Percentiles rank a stretch among this genome's conserved stretches.
phyloP scores from a whole-genome alignment of 2,888 invertebrate genomes.

The Marronus borbonicus region DNA sequence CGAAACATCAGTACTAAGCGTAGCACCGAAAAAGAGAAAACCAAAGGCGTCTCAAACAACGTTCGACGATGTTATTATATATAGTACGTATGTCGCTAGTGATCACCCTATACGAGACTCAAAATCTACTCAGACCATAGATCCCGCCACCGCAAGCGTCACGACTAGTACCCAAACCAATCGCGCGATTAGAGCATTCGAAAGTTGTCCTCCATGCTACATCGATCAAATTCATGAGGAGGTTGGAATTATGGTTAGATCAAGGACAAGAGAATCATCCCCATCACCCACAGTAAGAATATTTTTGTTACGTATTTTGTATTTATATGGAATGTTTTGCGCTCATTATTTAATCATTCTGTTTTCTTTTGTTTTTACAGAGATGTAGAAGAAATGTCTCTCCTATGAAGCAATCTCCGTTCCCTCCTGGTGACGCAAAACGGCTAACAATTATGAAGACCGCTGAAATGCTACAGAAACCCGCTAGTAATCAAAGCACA shows the following conservation, averaged over 20 bases:
- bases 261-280: constrained; percentile 25
- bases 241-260: neutral
- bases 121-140: constrained; percentile 48
- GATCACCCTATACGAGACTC: constrained; percentile 35
- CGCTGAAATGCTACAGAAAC: constrained; percentile 18
- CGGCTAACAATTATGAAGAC: constrained; percentile 17
- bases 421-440: constrained; percentile 26
- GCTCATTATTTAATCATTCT: neutral
- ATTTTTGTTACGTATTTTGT: neutral
- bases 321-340: neutral
- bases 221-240: constrained; percentile 12
- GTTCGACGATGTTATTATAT: constrained; percentile 30
- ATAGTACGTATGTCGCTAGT: constrained; percentile 39
- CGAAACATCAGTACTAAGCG: neutral
- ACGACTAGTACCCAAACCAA: constrained; percentile 45
- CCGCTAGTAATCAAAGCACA: constrained; percentile 26
- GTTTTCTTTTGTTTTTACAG: constrained; percentile 3
- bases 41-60: constrained; percentile 35
- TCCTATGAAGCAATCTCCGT: constrained; percentile 13
- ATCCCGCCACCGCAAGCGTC: constrained; percentile 13
- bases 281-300: constrained; percentile 38
- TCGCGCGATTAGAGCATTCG: constrained; percentile 15
- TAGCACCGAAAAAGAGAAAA: neutral
- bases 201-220: constrained; percentile 24
- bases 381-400: constrained; percentile 15